Base-by-base conservation (phyloP, 2,888 invertebrate species). In the Vanessa cardui region DNA sequence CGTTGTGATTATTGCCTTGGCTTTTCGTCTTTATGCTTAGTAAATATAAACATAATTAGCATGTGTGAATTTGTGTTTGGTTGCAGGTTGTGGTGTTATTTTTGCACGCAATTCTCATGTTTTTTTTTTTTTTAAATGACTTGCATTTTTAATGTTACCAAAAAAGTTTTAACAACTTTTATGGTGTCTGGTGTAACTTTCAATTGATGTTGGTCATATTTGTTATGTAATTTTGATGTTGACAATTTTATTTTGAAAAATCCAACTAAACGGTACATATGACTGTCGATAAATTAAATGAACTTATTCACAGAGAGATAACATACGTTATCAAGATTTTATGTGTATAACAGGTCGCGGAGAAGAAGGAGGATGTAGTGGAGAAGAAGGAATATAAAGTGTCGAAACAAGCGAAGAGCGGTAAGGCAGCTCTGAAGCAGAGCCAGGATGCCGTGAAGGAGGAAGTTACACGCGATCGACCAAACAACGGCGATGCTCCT, bases 301-400 rank as follows among this genome's bases (percentile, higher is more conserved):
- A 39, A 12, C 12, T 12, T 39, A 12, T 39, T 39, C 12, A 12
- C 12, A 39, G 12, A 39, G 4, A 39, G 9, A 39, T 9, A 9
- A 39, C 12, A 39, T 39, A 39, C 12, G 4, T 12, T 39, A 39
- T 12, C 6, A 49, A 15, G n/a, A 6, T 52, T 9, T 15, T 47
- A 60, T 31, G 15, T 31, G 31, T 18, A 12, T 60, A 21, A 16
- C 50, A 87, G 88, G 77, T 73, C 12, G 67, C 78, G 31, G 91
- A 90, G 71, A 89, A 87, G 77, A 85, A 84, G 66, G 91, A 90
- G 76, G 91, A 92, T 20, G 72, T 81, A 18, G 75, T 78, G 2
- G 91, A 90, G 50, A 83, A 83, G 68, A 83, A 82, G 65, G 79
- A 76, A 33, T 71, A 39, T 39, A 90, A 89, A 73, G 60, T 77